Conservation (phyloP, 2,888 invertebrate genomes). For the Drosophila silvestris region DNA sequence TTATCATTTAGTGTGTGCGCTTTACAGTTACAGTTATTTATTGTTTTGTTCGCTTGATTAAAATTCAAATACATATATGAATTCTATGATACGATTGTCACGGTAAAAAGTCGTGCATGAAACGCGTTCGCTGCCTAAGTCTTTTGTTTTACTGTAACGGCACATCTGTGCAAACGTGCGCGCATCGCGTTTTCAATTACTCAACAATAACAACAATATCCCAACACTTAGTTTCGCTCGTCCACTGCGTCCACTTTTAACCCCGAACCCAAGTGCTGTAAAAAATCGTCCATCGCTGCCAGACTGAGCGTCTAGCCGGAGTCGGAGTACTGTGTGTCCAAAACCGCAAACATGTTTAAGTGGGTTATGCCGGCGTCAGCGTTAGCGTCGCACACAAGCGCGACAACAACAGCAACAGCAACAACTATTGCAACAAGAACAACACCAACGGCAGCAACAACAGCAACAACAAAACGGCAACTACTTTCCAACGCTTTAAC, state of each 20-base stretch:
- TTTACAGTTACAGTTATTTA: constrained; percentile 32
- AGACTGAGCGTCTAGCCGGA: constrained; percentile 61
- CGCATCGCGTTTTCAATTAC: constrained; percentile 47
- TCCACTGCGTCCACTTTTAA: constrained; percentile 34
- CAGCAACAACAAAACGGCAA: constrained; percentile 55
- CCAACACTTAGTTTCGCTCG: constrained; percentile 34
- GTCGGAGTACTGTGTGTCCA: constrained; percentile 51
- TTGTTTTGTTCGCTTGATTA: constrained; percentile 24
- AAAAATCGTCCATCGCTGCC: constrained; percentile 34
- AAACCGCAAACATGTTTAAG: constrained; percentile 75
- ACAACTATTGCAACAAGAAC: constrained; percentile 21
- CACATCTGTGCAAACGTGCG: constrained; percentile 45
- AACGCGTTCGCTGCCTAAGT: constrained; percentile 74
- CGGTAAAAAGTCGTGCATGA: constrained; percentile 44
- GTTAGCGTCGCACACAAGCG: constrained; percentile 44
- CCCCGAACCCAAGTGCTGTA: constrained; percentile 29
- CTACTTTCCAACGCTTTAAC: constrained; percentile 78
- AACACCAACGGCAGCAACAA: constrained; percentile 25
- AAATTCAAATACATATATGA: constrained; percentile 7
- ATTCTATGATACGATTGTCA: constrained; percentile 20
- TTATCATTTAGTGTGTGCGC: constrained; percentile 34
- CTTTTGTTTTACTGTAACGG: constrained; percentile 64
- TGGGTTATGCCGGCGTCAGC: constrained; percentile 73
- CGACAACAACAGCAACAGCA: constrained; percentile 36
- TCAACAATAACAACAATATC: constrained; percentile 43